Conservation (phyloP, 2,113 vertebrate species). For the Datnioides undecimradiatus region DNA sequence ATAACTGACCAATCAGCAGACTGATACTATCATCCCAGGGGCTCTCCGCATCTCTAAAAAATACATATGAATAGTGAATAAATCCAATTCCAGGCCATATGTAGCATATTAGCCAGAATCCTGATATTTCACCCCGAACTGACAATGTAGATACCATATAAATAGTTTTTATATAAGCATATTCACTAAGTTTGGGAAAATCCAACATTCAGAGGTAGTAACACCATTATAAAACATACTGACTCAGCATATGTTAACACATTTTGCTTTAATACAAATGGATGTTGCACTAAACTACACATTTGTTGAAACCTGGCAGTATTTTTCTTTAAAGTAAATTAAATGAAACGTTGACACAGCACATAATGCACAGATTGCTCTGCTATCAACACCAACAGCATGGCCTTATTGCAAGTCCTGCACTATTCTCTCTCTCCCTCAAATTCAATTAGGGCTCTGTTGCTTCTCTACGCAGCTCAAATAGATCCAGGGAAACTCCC, state of each 20-base stretch:
- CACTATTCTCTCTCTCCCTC: conserved; percentile 50
- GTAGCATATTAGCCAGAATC: background rate
- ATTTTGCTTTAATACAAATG: background rate
- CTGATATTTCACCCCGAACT: background rate
- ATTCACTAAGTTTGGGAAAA: background rate
- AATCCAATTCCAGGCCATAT: background rate
- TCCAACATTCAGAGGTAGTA: background rate
- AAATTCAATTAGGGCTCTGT: conserved; percentile 78
- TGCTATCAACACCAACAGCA: conserved; percentile 41
- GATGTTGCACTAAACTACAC: background rate
- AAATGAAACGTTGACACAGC: conserved; percentile 19
- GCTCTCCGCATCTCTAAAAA: background rate
- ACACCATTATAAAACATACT: conserved; percentile 5
- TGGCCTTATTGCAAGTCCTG: conserved; percentile 21
- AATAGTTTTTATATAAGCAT: background rate
- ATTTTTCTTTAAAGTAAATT: conserved; percentile 30
- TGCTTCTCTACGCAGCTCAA: conserved; percentile 73
- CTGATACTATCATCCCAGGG: background rate
- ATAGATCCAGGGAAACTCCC: conserved; percentile 74
- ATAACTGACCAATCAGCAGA: background rate
- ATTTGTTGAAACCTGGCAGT: conserved; percentile 3
- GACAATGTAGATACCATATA: background rate
- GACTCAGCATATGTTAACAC: background rate
- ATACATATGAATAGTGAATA: background rate
- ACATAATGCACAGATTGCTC: conserved; percentile 29